phyloP scores from a whole-genome alignment of 2,888 invertebrate species.

The Enoplolaimus lenunculus region DNA sequence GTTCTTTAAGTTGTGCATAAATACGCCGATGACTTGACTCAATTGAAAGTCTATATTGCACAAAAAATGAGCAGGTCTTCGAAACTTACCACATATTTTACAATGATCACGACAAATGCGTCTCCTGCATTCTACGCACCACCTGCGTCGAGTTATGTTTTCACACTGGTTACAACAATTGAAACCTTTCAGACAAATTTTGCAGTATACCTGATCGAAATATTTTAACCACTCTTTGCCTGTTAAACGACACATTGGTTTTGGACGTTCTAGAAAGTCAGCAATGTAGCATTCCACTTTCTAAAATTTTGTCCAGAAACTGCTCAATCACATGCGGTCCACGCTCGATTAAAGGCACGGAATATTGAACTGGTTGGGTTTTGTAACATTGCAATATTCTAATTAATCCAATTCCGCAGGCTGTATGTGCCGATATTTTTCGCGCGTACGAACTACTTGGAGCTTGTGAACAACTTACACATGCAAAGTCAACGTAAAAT shows the following conservation, averaged over 20 bases:
- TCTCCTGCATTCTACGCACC: neutral
- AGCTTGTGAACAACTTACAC: neutral
- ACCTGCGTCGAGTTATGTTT: too few relatives aligned
- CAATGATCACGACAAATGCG: neutral
- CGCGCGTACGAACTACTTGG: neutral
- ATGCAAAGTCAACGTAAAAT: conserved; percentile 10
- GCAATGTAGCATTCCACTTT: neutral
- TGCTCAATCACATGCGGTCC: neutral
- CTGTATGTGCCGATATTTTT: neutral
- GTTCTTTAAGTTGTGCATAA: too few relatives aligned
- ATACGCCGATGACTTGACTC: too few relatives aligned
- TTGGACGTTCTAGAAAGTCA: neutral
- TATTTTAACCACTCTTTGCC: neutral
- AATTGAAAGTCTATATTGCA: too few relatives aligned
- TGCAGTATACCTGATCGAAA: neutral
- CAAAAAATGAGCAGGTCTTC: neutral
- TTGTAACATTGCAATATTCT: neutral
- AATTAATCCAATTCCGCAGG: neutral
- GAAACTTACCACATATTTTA: neutral
- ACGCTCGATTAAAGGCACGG: neutral
- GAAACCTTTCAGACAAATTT: neutral
- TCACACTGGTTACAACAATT: neutral
- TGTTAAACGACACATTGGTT: neutral
- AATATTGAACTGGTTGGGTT: neutral
- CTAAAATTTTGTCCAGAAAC: neutral